Evolutionary conservation across 2,888 invertebrate genomes (phyloP), one percentile per base, ranked within the genome.

Genomic region (Eretmocerus hayati): DNA sequence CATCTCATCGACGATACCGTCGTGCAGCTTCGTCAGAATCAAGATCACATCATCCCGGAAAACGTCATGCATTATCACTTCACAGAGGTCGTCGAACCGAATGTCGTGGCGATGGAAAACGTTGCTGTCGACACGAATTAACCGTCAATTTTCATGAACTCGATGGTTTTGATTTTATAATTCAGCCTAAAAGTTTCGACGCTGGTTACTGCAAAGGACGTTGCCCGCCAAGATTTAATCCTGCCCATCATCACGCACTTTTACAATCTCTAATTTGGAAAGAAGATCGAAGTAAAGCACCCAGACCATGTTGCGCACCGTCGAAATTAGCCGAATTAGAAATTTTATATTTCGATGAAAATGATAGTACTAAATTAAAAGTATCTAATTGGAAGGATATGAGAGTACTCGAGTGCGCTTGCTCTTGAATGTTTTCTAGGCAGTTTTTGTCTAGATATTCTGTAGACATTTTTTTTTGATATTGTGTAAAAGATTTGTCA

Each of bases 361-460:
- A 79, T 53, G 77, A 83, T 58, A 73, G 74, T 21, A 76, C 75
- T 30, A 80, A 79, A 62, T 69, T 85, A 38, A 79, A 80, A 61
- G 77, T 84, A 36, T 80, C 83, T 43, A 79, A 77, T 46, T 84
- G 84, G 84, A 79, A 80, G 59, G 80, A 85, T 60, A 84, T 84
- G 79, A 76, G 77, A 60, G 84, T 85, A 36, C 67, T 81, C 46
- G 83, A 85, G 67, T 85, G 85, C 67, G 84, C 83, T 50, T 85
- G 85, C 69, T 81, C 83, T 59, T 84, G 55, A 61, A 46, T 6
- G 11, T 11, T 9, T n/a, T n/a, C n/a, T n/a, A n/a, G n/a, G n/a
- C n/a, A n/a, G n/a, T n/a, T n/a, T n/a, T n/a, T n/a, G n/a, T n/a
- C n/a, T n/a, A n/a, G n/a, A n/a, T n/a, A n/a, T n/a, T n/a, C n/a